Base-by-base conservation (phyloP, 2,797 vertebrate genomes). In the Buphagus erythrorhynchus region DNA sequence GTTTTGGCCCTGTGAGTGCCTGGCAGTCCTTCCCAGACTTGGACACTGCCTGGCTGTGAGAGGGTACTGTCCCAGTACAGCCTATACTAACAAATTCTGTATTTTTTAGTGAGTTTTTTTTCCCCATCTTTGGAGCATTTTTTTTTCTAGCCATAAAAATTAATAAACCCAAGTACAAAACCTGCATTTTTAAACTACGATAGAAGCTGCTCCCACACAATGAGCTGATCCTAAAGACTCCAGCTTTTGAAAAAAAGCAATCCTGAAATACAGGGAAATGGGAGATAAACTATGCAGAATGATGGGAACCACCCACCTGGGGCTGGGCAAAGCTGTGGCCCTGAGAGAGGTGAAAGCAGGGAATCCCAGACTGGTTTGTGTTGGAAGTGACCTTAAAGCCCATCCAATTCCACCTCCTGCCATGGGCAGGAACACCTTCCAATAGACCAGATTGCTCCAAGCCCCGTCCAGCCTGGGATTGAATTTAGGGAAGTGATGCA, bases 391-490 rank as follows among this genome's bases (percentile, higher is more conserved):
- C 58, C 15, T 48, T 58, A 46, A 71, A 71, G 14, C 45, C 26
- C 21, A 51, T 22, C 43, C 13, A 28, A 15, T 45, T 33, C 38
- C 29, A 51, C 12, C 6, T 28, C 24, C 10, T 45, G 65, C 12
- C 33, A 35, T 33, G 51, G 51, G 38, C 36, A 65, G 58, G n/a
- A 61, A 40, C 58, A 58, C 3, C 29, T 65, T 29, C 25, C 29
- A 58, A 33, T 46, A 22, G 13, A 18, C 38, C 29, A 65, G 33
- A 12, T 2, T 26, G 12, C 38, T 65, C 58, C 65, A 52, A 46
- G 43, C 25, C 21, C n/a, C 1, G 0, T 76, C 72, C 33, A 65
- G 1, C 4, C 33, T 40, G 33, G 49, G 21, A 52, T 0, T 71
- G 45, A 52, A 58, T 6, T 72, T 42, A 52, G 73, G 33, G 73